phyloP scores from a whole-genome alignment of 92 coral and sea anemone species.

The Epizoanthus fatuus region DNA sequence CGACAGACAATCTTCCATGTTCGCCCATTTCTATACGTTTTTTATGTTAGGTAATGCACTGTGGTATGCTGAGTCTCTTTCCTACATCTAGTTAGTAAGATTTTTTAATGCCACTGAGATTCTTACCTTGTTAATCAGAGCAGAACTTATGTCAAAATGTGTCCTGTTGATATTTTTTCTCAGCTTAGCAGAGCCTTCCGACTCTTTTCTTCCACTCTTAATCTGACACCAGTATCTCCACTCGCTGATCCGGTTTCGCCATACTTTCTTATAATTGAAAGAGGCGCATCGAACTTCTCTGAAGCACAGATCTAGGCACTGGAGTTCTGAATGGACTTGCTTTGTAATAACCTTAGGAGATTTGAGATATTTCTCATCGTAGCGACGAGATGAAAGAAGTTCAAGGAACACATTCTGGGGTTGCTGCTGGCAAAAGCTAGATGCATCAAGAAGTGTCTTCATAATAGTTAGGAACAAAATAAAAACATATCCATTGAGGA shows the following conservation, averaged over 20 bases:
- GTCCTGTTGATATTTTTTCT: neutral
- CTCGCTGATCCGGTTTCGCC: neutral
- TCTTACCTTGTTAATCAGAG: constrained; percentile 19
- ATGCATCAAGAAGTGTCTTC: neutral
- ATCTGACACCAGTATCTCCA: constrained; percentile 5
- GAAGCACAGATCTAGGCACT: constrained; percentile 24
- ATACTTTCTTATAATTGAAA: neutral
- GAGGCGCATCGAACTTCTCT: constrained; percentile 32
- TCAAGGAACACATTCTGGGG: neutral
- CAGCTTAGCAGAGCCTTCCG: neutral
- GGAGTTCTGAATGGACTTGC: neutral
- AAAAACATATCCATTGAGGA: neutral
- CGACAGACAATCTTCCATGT: too few species aligned
- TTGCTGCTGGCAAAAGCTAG: neutral
- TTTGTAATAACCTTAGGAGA: neutral
- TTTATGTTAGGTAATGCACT: too few species aligned
- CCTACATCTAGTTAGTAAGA: too few species aligned
- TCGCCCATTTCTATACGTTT: too few species aligned
- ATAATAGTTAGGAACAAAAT: neutral
- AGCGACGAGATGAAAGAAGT: constrained; percentile 6
- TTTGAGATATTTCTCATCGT: neutral
- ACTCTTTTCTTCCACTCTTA: neutral
- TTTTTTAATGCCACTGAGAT: too few species aligned
- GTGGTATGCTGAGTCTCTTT: too few species aligned
- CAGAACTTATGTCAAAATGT: constrained; percentile 1